Percentiles rank a stretch among this genome's conserved stretches.
Evolutionary conservation across 2,113 vertebrate genomes (phyloP).

Genomic region (Coracopsis vasa): DNA sequence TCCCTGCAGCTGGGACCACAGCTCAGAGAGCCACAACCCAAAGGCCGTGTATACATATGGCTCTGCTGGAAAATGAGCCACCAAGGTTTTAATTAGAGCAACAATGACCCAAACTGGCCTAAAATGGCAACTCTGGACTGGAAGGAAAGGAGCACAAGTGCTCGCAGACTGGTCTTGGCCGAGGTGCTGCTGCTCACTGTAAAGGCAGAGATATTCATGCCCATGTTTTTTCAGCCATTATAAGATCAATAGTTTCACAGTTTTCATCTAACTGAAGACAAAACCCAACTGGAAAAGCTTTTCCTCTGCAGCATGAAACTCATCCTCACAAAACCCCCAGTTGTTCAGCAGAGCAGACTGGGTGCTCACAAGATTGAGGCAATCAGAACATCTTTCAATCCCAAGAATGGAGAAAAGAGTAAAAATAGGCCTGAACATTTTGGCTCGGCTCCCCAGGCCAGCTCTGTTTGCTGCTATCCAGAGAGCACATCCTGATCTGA

Average conservation of each 20-base stretch:
- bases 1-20: neutral
- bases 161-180: neutral
- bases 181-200: neutral
- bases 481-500: slow-evolving; percentile 31
- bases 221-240: neutral
- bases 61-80: neutral
- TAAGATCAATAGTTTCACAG: neutral
- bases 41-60: rapidly evolving
- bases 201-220: neutral
- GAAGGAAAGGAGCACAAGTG: neutral
- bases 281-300: neutral
- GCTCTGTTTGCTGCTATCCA: neutral
- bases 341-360: neutral
- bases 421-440: slow-evolving; percentile 42
- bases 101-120: neutral
- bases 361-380: neutral
- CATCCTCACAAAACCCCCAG: neutral
- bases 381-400: slow-evolving; percentile 26
- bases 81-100: rapidly evolving
- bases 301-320: neutral
- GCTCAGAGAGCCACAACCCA: neutral
- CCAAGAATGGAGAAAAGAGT: slow-evolving; percentile 17
- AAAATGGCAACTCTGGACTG: neutral
- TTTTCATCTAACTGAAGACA: neutral
- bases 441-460: neutral